These are phyloP conservation scores for Teleiodes luculella DNA, from an alignment of 2,888 invertebrate genomes.

Conservation along the genomic window DNA sequence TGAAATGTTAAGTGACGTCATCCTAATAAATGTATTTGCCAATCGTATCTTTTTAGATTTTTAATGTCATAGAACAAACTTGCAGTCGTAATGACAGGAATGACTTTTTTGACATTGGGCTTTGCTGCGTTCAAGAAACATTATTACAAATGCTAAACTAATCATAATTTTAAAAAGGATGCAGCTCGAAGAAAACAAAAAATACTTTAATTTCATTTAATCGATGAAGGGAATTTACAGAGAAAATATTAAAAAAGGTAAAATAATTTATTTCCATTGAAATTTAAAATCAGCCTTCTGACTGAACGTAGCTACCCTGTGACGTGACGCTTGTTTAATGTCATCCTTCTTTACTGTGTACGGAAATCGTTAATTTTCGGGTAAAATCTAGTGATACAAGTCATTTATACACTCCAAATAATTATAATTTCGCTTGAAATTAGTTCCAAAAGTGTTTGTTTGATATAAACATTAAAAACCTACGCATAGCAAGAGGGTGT, in stretches of 20 bases:
- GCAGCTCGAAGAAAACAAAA: too few species aligned
- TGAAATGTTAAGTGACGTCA: neutral
- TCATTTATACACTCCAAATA: neutral
- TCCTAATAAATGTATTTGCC: neutral
- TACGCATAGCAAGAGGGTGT: conserved; percentile 41
- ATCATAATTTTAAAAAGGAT: too few species aligned
- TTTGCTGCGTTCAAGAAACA: neutral
- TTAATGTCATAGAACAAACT: neutral
- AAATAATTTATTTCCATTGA: too few species aligned
- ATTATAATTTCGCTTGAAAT: conserved; percentile 13
- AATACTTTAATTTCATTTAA: too few species aligned
- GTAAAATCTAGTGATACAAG: neutral
- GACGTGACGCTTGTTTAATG: conserved; percentile 30
- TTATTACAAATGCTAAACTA: too few species aligned
- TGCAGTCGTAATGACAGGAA: neutral
- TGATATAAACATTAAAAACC: conserved; percentile 35
- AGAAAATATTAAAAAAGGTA: too few species aligned
- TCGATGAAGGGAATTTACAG: too few species aligned
- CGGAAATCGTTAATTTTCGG: conserved; percentile 16
- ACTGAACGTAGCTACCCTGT: conserved; percentile 34
- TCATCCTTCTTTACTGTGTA: conserved; percentile 21
- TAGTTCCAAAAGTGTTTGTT: conserved; percentile 30
- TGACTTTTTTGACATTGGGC: conserved; percentile 10
- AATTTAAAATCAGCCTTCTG: too few species aligned
- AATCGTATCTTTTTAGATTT: neutral